Evolutionary conservation across 2,888 invertebrate genomes (phyloP), one percentile per base, ranked within the genome.

Genomic region (Polyommatus icarus): DNA sequence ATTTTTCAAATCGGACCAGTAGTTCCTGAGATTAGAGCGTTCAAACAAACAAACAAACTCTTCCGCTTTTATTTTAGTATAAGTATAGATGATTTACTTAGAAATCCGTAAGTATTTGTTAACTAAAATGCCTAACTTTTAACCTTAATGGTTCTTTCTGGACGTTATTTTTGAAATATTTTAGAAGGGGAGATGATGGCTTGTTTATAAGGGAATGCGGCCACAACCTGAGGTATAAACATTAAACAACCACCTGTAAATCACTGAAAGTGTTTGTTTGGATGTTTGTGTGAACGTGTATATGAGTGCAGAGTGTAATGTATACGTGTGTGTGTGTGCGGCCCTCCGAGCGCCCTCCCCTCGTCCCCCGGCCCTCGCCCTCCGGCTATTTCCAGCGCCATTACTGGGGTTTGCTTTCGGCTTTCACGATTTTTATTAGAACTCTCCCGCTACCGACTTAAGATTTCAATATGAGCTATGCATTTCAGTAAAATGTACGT

Each of bases 321-420:
- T 57, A 61, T 24, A 12, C 1, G 67, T 29, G 29, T 61, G 61
- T 67, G 24, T 67, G 67, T 67, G 54, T 29, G 12, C 67, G 67
- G 67, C 67, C 67, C 67, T 67, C 18, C 67, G 18, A 67, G 7
- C 15, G 15, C 1, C 20, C 59, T 6, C 57, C 59, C 20, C 20
- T n/a, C 24, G 20, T 18, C 29, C 67, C 67, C 29, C 67, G 67
- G 32, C 67, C 67, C 67, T 67, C 67, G 54, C 54, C 18, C 54
- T 54, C 10, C 29, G 29, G 87, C 87, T 93, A 93, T 93, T 93
- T 91, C 83, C 85, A 88, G 90, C 86, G 84, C 88, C 91, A 90
- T 90, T 92, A 91, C 90, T 90, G 92, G 91, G 91, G 92, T 85
- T 87, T 89, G 87, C 91, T 91, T 90, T 91, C 89, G 84, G 86